phyloP scores from a whole-genome alignment of 2,797 vertebrate species.

The Propithecus deckenii region DNA sequence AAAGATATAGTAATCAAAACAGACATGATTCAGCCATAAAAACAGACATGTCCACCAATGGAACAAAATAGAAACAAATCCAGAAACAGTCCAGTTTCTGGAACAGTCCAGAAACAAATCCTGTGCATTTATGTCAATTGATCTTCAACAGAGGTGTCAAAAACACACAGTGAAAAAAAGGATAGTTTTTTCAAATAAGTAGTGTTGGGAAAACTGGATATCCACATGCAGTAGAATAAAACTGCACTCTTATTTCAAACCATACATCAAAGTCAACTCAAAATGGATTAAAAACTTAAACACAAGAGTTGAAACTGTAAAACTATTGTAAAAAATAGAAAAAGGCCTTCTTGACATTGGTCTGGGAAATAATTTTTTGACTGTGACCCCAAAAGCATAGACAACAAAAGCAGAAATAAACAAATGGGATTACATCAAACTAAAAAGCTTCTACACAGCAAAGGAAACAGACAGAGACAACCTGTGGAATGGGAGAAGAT shows the following conservation, averaged over 20 bases:
- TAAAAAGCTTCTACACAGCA: neutral
- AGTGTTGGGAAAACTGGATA: neutral
- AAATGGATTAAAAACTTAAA: neutral
- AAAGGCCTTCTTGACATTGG: neutral
- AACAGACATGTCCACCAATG: neutral
- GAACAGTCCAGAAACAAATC: neutral
- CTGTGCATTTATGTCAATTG: neutral
- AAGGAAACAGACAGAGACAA: neutral
- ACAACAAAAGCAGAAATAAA: neutral
- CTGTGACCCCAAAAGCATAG: neutral
- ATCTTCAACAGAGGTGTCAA: neutral
- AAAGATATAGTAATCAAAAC: neutral
- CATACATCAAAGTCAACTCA: neutral
- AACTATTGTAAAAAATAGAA: neutral
- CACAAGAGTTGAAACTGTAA: neutral
- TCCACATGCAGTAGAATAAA: neutral
- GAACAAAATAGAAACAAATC: neutral
- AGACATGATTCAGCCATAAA: neutral
- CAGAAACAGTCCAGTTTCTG: neutral
- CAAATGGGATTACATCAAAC: neutral
- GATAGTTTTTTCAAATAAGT: neutral
- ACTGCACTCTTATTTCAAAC: neutral
- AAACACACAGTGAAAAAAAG: neutral
- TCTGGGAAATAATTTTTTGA: neutral
- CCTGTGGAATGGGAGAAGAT: neutral